A percentile compares a stretch with the other conserved stretches of the same genome.
phyloP scores from a whole-genome alignment of 2,113 vertebrate genomes.

The Monopterus albus region DNA sequence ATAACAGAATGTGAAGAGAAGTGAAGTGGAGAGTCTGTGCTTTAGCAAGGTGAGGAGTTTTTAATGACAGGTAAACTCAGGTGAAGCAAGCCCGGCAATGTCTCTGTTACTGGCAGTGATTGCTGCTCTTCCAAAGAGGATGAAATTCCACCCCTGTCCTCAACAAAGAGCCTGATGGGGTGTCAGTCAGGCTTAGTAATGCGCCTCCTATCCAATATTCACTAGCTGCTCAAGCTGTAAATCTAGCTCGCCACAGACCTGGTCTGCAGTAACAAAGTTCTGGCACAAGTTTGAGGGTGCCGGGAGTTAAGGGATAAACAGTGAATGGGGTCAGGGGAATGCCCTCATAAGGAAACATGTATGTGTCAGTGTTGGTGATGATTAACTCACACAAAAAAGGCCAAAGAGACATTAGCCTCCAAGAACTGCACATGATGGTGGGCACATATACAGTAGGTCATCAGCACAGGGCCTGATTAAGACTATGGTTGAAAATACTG shows the following conservation, averaged over 20 bases:
- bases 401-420: not conserved
- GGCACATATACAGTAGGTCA: conserved; percentile 9
- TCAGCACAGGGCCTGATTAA: not conserved
- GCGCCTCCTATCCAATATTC: conserved; percentile 85
- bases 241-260: conserved; percentile 63
- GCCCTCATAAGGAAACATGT: not conserved
- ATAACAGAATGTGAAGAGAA: conserved; percentile 8
- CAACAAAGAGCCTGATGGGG: conserved; percentile 79
- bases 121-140: conserved; percentile 71
- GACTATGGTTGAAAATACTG: not conserved
- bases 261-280: conserved; percentile 67
- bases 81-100: conserved; percentile 64
- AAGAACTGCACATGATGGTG: conserved; percentile 4
- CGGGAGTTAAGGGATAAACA: conserved; percentile 37
- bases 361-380: conserved; percentile 5
- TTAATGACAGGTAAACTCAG: conserved; percentile 78
- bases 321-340: conserved; percentile 30
- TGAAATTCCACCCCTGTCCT: conserved; percentile 83
- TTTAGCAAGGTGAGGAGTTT: conserved; percentile 43
- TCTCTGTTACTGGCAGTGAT: conserved; percentile 79
- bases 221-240: conserved; percentile 80
- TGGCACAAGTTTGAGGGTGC: conserved; percentile 54
- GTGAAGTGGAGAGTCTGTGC: conserved; percentile 20
- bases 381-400: no score
- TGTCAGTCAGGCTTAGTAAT: conserved; percentile 82